phyloP scores from a whole-genome alignment of 2,113 vertebrate genomes.

The Miniopterus natalensis region DNA sequence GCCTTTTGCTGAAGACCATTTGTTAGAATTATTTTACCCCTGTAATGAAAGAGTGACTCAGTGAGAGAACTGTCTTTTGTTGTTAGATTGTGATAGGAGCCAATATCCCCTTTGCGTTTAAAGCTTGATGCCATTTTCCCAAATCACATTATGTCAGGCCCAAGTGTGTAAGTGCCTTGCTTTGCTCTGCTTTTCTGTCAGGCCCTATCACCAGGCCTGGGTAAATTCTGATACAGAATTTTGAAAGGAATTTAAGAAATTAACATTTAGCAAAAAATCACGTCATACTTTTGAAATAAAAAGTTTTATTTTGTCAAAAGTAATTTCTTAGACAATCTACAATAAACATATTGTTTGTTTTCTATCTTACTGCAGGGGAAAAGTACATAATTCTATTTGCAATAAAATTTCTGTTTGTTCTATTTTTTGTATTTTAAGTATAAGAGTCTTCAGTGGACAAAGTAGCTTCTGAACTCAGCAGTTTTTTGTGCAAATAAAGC shows the following conservation, averaged over 20 bases:
- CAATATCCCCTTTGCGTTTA: not conserved
- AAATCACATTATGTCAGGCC: conserved; percentile 9
- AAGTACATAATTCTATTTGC: not conserved
- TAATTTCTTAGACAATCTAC: not conserved
- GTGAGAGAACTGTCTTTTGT: not conserved
- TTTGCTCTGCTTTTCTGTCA: not conserved
- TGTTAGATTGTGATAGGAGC: conserved; percentile 8
- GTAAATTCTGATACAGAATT: not conserved
- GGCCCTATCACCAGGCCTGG: not conserved
- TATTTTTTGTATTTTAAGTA: conserved; percentile 26
- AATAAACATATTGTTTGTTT: conserved; percentile 16
- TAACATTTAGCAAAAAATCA: not conserved
- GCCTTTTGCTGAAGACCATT: conserved; percentile 11
- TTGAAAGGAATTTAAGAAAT: conserved; percentile 39
- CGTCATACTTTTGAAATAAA: conserved; percentile 53
- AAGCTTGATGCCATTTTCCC: conserved; percentile 31
- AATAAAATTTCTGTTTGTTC: not conserved
- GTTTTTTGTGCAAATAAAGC: conserved; percentile 25
- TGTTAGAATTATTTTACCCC: conserved; percentile 41
- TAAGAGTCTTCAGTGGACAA: conserved; percentile 30
- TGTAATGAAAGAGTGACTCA: not conserved
- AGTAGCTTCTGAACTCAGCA: not conserved
- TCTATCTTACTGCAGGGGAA: not conserved
- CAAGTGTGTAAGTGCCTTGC: not conserved
- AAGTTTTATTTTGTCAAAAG: not conserved